Evolutionary conservation across 1,140 invertebrate species (phyloP).

Genomic region (Dendroctonus valens): DNA sequence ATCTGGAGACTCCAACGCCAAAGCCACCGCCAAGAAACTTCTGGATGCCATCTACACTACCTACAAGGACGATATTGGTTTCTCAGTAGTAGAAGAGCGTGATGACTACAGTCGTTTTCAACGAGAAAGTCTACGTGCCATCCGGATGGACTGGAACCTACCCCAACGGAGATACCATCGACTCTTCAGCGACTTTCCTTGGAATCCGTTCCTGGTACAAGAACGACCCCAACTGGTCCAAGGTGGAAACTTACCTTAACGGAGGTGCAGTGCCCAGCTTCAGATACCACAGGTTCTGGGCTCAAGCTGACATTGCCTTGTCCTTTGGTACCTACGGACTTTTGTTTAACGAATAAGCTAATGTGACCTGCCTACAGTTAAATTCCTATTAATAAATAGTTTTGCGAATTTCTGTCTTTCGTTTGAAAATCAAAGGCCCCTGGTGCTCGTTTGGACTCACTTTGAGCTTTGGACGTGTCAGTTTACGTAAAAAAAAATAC

Average conservation of each 20-base stretch:
- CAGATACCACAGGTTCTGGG: constrained; percentile 20
- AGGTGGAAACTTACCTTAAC: constrained; percentile 20
- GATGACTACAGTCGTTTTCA: constrained; percentile 30
- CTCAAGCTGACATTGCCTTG: constrained; percentile 27
- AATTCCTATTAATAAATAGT: too few species aligned
- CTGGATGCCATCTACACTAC: constrained; percentile 26
- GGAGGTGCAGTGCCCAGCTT: constrained; percentile 21
- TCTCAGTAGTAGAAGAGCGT: constrained; percentile 16
- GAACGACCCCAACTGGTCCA: constrained; percentile 26
- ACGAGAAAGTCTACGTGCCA: constrained; percentile 29
- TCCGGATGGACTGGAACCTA: constrained; percentile 32
- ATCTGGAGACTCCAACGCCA: constrained; percentile 25
- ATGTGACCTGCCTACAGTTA: too few species aligned
- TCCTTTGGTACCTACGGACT: constrained; percentile 18
- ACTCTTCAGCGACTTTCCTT: constrained; percentile 33
- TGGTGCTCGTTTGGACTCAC: too few species aligned
- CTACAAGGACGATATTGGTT: constrained; percentile 25
- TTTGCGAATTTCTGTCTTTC: too few species aligned
- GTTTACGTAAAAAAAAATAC: too few species aligned
- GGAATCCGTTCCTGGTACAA: constrained; percentile 33
- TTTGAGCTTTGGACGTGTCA: too few species aligned
- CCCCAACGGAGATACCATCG: constrained; percentile 37
- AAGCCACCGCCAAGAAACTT: constrained; percentile 30
- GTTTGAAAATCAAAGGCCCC: too few species aligned
- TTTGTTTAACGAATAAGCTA: constrained; percentile 24